Conservation (phyloP, 2,113 vertebrate species). For the Thomomys bottae region DNA sequence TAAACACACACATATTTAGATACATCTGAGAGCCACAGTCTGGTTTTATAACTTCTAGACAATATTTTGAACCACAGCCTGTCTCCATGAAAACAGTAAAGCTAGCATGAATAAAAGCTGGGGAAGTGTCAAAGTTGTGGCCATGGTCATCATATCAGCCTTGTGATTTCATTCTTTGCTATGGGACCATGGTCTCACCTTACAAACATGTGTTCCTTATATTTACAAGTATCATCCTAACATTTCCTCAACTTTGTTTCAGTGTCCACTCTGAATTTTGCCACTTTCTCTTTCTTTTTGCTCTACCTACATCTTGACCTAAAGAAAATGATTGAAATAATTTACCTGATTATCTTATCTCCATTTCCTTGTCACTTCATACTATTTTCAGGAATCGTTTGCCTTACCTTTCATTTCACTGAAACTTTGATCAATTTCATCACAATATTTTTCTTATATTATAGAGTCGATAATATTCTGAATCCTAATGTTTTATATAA, state of each 20-base stretch:
- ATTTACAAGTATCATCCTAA: neutral
- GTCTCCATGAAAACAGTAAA: neutral
- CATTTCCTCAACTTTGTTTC: neutral
- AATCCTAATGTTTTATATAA: neutral
- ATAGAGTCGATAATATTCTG: neutral
- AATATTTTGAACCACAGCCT: neutral
- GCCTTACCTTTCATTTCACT: neutral
- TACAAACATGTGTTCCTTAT: neutral
- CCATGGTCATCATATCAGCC: neutral
- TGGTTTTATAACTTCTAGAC: neutral
- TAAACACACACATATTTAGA: no score
- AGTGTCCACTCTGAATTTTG: neutral
- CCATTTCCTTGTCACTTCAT: neutral
- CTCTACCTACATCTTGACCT: neutral
- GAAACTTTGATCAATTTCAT: neutral
- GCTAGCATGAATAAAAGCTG: neutral
- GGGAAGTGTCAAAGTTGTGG: neutral
- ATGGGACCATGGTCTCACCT: neutral
- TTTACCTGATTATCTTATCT: constrained; percentile 11
- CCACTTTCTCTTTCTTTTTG: neutral
- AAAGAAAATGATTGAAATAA: neutral
- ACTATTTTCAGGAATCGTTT: neutral
- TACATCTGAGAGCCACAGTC: neutral
- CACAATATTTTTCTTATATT: neutral
- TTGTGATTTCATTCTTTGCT: neutral